These are phyloP conservation scores for Scaptomyza cyrtandrae DNA, from an alignment of 2,888 invertebrate genomes.

Conservation along the genomic window DNA sequence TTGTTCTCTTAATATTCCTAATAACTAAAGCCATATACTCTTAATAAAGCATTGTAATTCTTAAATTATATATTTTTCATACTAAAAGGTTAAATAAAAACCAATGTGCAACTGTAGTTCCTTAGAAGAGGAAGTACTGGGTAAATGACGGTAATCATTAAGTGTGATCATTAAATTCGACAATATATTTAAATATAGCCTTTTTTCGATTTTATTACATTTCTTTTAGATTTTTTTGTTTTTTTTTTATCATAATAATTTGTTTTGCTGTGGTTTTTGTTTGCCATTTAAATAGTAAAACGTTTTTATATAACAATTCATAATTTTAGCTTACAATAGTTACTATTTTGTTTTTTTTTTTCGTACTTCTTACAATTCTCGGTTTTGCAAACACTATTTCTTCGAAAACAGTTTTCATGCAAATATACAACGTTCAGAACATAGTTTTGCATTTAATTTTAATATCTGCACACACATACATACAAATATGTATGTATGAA, in stretches of 20 bases:
- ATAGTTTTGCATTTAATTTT: conserved; percentile 62
- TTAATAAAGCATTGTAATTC: no score
- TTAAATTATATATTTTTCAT: no score
- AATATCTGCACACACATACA: conserved; percentile 59
- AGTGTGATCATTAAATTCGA: conserved; percentile 40
- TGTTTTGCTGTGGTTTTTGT: conserved; percentile 56
- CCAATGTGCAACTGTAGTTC: no score
- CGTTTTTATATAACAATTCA: conserved; percentile 80
- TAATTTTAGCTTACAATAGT: conserved; percentile 77
- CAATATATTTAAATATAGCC: conserved; percentile 62
- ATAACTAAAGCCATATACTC: no score
- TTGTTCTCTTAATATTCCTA: no score
- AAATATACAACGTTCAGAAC: conserved; percentile 75
- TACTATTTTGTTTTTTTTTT: conserved; percentile 46
- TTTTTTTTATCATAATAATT: conserved; percentile 65
- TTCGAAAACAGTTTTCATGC: conserved; percentile 61
- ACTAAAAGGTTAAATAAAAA: no score
- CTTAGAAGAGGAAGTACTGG: background rate
- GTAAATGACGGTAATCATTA: conserved; percentile 9
- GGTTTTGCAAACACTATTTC: conserved; percentile 65
- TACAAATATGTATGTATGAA: conserved; percentile 32
- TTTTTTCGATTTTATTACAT: conserved; percentile 59
- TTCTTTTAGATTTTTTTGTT: conserved; percentile 43
- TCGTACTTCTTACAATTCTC: conserved; percentile 64
- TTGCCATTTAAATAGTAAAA: conserved; percentile 78